Base-by-base conservation (phyloP, 2,797 vertebrate genomes). In the Steatocranus sp. region DNA sequence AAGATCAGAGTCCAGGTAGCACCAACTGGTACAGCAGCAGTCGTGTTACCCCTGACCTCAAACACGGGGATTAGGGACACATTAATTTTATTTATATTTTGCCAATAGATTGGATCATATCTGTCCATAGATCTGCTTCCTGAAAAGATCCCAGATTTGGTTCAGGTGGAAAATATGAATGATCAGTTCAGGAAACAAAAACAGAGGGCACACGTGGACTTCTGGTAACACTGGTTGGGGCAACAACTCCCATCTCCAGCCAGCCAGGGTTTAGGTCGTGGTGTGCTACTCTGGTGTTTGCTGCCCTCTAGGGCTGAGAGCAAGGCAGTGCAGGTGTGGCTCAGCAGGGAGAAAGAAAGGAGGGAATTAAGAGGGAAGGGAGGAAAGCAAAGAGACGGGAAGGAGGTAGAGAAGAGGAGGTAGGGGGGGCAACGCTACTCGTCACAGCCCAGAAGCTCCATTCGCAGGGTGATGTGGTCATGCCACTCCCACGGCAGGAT, bases 401-500 rank as follows among this genome's bases (percentile, higher is more conserved):
- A 41, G 53, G 46, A 7, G 51, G 76, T 27, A 43, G 58, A 41
- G 17, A 25, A 53, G 8, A 43, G 20, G 63, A 17, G 20, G 8
- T 3, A 17, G 54, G 50, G 70, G 27, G 11, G 46, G 48, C 2
- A 4, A 20, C 5, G 66, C 89, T 95, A 97, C 87, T 97, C 94
- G 1, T 98, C 96, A 2, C 98, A 99, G 86, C 98, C 98, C 87
- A 99, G 96, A 53, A 99, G 97, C 94, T 99, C 99, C 94, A 99
- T 92, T 0, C 98, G 96, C 88, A 99, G 94, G 43, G 98, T 99
- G 96, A 99, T 99, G 76, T 96, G 96, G 81, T 97, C 97, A 78
- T 99, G 97, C 99, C 99, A 99, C 80, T 97, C 96, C 95, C 98
- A 97, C 0, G 99, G 98, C 91, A 98, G 93, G 87, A 99, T 82